Percentiles rank a stretch among this genome's conserved stretches.
These are phyloP conservation scores for Ciconia nigra DNA, from an alignment of 2,797 vertebrate genomes.

Conservation along the genomic window DNA sequence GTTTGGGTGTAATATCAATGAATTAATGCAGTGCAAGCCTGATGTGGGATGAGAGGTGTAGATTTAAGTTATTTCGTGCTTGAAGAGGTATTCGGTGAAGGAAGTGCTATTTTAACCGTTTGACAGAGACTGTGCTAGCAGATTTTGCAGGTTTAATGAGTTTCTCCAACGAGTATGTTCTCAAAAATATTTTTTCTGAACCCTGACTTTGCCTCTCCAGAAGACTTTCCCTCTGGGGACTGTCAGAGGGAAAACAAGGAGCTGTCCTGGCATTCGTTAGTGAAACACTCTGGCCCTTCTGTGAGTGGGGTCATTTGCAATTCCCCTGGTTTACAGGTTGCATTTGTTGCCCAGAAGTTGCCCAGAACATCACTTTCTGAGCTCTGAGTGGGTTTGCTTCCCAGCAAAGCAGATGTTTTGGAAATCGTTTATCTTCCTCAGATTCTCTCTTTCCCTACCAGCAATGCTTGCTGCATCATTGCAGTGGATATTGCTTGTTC, in stretches of 20 bases:
- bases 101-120: neutral
- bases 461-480: neutral
- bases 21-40: neutral
- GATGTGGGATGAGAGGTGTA: neutral
- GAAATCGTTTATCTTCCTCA: neutral
- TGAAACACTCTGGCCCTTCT: accelerated
- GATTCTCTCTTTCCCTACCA: neutral
- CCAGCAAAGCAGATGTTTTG: neutral
- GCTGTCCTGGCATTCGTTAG: neutral
- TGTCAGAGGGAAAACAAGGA: neutral
- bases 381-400: neutral
- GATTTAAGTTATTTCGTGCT: neutral
- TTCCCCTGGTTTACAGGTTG: neutral
- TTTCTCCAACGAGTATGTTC: neutral
- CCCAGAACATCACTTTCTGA: neutral
- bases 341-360: neutral
- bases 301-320: neutral
- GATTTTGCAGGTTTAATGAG: neutral
- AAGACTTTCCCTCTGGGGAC: neutral
- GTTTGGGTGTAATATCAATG: neutral
- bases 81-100: neutral
- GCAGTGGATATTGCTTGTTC: neutral
- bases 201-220: neutral
- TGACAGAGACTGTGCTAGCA: neutral
- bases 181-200: neutral